Percentiles rank a stretch among this genome's conserved stretches.
Evolutionary conservation across 2,888 invertebrate species (phyloP).

Genomic region (Lucinisca nassula): DNA sequence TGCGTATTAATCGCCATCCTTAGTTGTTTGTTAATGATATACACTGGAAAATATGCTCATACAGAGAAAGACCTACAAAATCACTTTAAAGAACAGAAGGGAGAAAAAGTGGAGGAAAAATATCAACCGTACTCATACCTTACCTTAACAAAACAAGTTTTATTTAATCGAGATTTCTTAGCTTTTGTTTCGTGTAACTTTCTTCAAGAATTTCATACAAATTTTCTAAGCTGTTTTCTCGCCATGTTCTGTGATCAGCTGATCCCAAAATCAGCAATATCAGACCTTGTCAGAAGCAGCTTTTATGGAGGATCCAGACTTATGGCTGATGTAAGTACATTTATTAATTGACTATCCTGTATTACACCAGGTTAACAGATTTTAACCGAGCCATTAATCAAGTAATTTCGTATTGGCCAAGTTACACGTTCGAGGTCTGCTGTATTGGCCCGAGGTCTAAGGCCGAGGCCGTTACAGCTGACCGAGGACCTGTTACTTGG

Average conservation of each 20-base stretch:
- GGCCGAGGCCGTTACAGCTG: too few relatives aligned
- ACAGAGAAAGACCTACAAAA: constrained; percentile 80
- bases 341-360: too few relatives aligned
- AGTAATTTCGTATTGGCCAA: too few relatives aligned
- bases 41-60: constrained; percentile 80
- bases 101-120: constrained; percentile 39
- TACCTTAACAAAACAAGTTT: constrained; percentile 77
- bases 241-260: constrained; percentile 83
- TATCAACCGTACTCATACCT: constrained; percentile 66
- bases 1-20: constrained; percentile 82
- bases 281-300: constrained; percentile 72
- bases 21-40: constrained; percentile 78
- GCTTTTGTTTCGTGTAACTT: constrained; percentile 84
- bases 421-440: too few relatives aligned
- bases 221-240: constrained; percentile 81
- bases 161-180: constrained; percentile 81
- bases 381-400: too few relatives aligned
- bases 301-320: constrained; percentile 80
- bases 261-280: constrained; percentile 73
- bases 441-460: too few relatives aligned
- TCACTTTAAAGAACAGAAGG: constrained; percentile 25
- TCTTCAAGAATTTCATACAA: constrained; percentile 80
- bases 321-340: constrained; percentile 74
- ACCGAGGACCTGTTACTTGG: too few relatives aligned
- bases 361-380: too few relatives aligned